Conservation (phyloP, 2,888 invertebrate species). For the Anorthoa munda region DNA sequence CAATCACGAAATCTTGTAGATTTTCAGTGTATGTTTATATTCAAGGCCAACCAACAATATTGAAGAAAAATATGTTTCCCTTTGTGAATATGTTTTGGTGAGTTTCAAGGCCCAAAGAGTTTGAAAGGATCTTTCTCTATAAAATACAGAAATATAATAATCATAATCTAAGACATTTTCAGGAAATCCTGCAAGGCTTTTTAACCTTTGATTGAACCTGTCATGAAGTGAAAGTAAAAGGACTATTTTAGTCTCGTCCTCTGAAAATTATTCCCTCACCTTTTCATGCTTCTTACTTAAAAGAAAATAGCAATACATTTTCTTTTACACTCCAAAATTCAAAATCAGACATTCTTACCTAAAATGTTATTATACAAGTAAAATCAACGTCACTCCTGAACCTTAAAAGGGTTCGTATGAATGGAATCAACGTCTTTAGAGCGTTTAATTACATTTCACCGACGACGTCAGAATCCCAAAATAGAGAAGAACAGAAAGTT, state of each 20-base stretch:
- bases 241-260: not conserved
- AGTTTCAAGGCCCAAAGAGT: not conserved
- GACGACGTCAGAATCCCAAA: slow-evolving; percentile 13
- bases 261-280: not conserved
- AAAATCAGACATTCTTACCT: slow-evolving; percentile 3
- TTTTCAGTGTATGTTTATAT: slow-evolving; percentile 31
- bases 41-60: slow-evolving; percentile 30
- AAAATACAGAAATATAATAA: too few relatives aligned
- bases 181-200: not conserved
- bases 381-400: slow-evolving; percentile 31
- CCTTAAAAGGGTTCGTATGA: slow-evolving; percentile 46
- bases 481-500: not conserved
- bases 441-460: slow-evolving; percentile 54
- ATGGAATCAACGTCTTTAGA: slow-evolving; percentile 51
- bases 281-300: not conserved
- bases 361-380: slow-evolving; percentile 28
- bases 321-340: slow-evolving; percentile 1
- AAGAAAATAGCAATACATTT: slow-evolving; percentile 13
- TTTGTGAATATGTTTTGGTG: too few relatives aligned
- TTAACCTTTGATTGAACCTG: too few relatives aligned
- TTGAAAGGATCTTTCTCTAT: not conserved
- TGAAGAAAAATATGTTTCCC: slow-evolving; percentile 10
- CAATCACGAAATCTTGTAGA: slow-evolving; percentile 22
- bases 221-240: not conserved
- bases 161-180: not conserved